Conservation (phyloP, 2,797 vertebrate species). For the Enteromius mattozi region DNA sequence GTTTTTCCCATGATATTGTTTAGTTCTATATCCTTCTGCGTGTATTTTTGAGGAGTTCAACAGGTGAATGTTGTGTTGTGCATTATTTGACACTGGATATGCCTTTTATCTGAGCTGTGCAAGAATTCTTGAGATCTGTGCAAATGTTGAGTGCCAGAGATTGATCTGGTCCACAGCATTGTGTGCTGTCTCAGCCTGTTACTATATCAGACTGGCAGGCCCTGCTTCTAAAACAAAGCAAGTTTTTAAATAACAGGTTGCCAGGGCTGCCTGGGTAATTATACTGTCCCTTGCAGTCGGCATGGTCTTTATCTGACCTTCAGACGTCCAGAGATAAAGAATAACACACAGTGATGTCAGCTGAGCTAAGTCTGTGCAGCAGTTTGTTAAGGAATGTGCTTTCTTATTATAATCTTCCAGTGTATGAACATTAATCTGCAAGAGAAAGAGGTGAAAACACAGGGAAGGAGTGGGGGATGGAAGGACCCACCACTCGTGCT, state of each 20-base stretch:
- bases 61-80: conserved; percentile 16
- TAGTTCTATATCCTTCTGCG: not conserved
- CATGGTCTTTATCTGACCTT: conserved; percentile 1
- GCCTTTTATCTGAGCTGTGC: conserved; percentile 4
- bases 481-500: not conserved
- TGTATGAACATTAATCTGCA: not conserved
- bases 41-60: not conserved
- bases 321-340: conserved; percentile 3
- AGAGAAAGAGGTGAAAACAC: not conserved
- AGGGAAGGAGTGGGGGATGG: conserved; percentile 4
- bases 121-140: conserved; percentile 15
- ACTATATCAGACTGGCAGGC: not conserved
- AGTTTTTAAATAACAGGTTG: conserved; percentile 28
- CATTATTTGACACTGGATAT: conserved; percentile 29
- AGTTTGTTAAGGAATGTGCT: not conserved
- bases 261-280: conserved; percentile 10
- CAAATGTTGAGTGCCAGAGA: conserved; percentile 22
- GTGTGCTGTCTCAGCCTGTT: conserved; percentile 11
- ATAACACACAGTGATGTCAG: not conserved
- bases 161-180: not conserved
- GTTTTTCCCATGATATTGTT: not conserved
- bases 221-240: not conserved
- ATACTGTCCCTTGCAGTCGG: not conserved
- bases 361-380: not conserved
- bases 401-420: not conserved